Evolutionary conservation across 2,113 vertebrate genomes (phyloP), one percentile per base, ranked within the genome.

Genomic region (Dicentrarchus labrax): DNA sequence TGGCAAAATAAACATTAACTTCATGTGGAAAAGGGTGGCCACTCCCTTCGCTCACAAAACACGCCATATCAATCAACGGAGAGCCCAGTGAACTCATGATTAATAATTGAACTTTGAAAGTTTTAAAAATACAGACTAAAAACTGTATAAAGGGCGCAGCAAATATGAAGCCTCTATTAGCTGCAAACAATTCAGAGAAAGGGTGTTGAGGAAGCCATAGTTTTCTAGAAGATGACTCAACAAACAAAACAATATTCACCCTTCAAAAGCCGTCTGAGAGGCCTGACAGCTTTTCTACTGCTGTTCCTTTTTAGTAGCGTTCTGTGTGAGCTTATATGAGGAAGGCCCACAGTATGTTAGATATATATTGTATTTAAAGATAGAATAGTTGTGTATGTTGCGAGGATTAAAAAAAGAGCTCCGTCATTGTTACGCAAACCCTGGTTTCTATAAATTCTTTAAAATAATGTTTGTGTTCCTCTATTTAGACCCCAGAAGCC

Each of bases 1-100:
- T 22, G 38, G 24, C 30, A 59, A 69, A 76, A 87, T 76, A 92
- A 87, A 88, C 48, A 78, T 88, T 90, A 80, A 88, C 86, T 81
- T 84, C 13, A 80, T 86, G 62, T 78, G 79, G 45, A 56, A 62
- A 76, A 43, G 39, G 56, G 39, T 6, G 61, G 76, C 12, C n/a
- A 45, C 82, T 87, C 45, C 69, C 50, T 76, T 68, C 6, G 17
- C 72, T 76, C 73, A 91, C 76, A 81, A 82, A 75, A 65, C 70
- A 53, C 64, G 80, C 65, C 59, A 57, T 2, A 78, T 30, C 15
- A 76, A 48, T 72, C 12, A 54, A 54, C 47, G 6, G 8, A 47
- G 22, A 57, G 69, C 12, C 4, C 60, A 45, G 62, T 71, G 41
- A 71, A 56, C 50, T 62, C 0, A 1, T 4, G 38, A 70, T 76